Evolutionary conservation across 2,797 vertebrate species (phyloP).

Genomic region (Cyclopterus lumpus): DNA sequence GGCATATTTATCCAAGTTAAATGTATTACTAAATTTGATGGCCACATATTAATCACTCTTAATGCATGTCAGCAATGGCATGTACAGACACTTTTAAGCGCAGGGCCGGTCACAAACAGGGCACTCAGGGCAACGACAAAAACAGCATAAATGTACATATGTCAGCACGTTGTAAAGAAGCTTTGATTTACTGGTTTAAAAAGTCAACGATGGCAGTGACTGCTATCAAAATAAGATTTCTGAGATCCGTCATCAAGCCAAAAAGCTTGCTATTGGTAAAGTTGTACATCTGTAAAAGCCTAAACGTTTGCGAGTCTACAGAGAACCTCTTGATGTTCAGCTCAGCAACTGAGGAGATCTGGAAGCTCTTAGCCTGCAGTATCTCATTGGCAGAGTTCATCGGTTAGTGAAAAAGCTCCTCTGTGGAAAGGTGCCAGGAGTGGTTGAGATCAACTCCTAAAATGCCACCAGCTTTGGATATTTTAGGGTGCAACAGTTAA

Average conservation of each 20-base stretch:
- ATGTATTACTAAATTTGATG: constrained; percentile 31
- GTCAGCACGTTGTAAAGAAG: not conserved
- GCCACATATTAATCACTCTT: not conserved
- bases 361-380: not conserved
- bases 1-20: constrained; percentile 10
- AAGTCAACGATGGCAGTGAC: not conserved
- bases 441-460: constrained; percentile 21
- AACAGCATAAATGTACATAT: constrained; percentile 7
- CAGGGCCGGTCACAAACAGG: not conserved
- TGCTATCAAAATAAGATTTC: not conserved
- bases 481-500: not conserved
- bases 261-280: not conserved
- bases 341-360: constrained; percentile 16
- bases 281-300: not conserved
- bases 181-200: not conserved
- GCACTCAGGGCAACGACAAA: constrained; percentile 25
- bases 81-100: constrained; percentile 36
- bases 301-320: not conserved
- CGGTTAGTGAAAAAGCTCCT: constrained; percentile 31
- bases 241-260: not conserved
- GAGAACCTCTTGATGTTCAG: not conserved
- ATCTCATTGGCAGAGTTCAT: constrained; percentile 15
- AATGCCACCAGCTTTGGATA: constrained; percentile 2
- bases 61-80: constrained; percentile 18
- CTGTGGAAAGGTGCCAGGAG: constrained; percentile 20